Evolutionary conservation across 2,888 invertebrate species (phyloP), one percentile per base, ranked within the genome.

Genomic region (Digitonthophagus gazella): DNA sequence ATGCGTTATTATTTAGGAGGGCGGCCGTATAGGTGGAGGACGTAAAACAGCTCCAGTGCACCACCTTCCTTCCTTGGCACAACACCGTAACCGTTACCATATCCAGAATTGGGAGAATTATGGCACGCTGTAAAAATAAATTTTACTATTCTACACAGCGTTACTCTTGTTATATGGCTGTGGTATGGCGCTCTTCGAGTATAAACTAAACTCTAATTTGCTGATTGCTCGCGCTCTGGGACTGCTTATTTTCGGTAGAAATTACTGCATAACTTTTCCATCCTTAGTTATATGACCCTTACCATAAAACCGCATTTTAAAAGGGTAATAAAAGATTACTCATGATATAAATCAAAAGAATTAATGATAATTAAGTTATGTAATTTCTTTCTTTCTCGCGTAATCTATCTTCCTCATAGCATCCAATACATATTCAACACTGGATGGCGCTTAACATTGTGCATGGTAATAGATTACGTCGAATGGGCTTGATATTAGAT

Each of bases 1-100:
- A 61, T 61, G 61, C 61, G 61, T 61, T 61, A 61, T 61, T 61
- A 61, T 61, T 61, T 61, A 61, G 19, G 61, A 61, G 20, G 61
- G 61, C 20, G 16, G 61, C 16, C 18, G 18, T 20, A 61, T 61
- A 61, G 61, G 61, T 20, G 61, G 28, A 44, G 28, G 11, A 44
- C 28, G 28, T 44, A 44, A 44, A 61, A 20, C 61, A 61, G 61
- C 61, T 19, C 20, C 61, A 18, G 20, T 19, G 19, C 20, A 61
- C 18, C 18, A 61, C 61, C 20, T 61, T 18, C 61, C 18, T 61
- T 61, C 20, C 19, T 61, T 61, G 18, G 20, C n/a, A 18, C 61
- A 19, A 61, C 61, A 20, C 18, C 61, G 18, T 44, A 8, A 20
- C 15, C 58, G 58, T 58, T 58, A 20, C 61, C 18, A 61, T 61